A percentile compares a stretch with the other conserved stretches of the same genome.
These are phyloP conservation scores for Pangasianodon hypophthalmus DNA, from an alignment of 2,113 vertebrate species.

Conservation along the genomic window DNA sequence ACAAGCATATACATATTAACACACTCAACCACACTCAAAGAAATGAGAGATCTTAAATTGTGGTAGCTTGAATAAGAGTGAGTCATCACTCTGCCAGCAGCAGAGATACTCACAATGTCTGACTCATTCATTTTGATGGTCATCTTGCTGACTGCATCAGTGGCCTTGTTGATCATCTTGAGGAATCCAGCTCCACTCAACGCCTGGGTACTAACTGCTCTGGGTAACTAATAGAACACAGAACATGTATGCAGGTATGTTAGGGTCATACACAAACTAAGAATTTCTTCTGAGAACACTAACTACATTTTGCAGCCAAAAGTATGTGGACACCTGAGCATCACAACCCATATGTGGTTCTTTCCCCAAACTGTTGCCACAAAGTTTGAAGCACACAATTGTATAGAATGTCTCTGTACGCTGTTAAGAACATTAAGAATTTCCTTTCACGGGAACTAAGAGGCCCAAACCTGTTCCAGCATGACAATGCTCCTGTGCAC, in stretches of 20 bases:
- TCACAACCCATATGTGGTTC: background rate
- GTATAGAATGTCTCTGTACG: background rate
- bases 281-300: background rate
- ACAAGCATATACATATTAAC: background rate
- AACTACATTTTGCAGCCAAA: background rate
- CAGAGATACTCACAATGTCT: constrained; percentile 82
- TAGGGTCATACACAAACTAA: background rate
- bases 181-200: constrained; percentile 95
- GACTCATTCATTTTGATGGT: constrained; percentile 99
- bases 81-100: background rate
- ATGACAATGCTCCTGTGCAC: background rate
- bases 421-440: background rate
- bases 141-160: constrained; percentile 97
- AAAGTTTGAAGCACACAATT: background rate
- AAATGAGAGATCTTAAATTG: background rate
- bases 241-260: constrained; percentile 36
- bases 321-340: background rate
- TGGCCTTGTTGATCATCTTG: constrained; percentile 97
- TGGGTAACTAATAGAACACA: constrained; percentile 80
- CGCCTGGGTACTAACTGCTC: constrained; percentile 90
- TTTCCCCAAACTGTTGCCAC: background rate
- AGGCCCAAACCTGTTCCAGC: background rate
- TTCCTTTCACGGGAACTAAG: background rate
- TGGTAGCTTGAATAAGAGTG: background rate
- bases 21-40: background rate